Evolutionary conservation across 2,797 vertebrate genomes (phyloP).

Genomic region (Takifugu rubripes): DNA sequence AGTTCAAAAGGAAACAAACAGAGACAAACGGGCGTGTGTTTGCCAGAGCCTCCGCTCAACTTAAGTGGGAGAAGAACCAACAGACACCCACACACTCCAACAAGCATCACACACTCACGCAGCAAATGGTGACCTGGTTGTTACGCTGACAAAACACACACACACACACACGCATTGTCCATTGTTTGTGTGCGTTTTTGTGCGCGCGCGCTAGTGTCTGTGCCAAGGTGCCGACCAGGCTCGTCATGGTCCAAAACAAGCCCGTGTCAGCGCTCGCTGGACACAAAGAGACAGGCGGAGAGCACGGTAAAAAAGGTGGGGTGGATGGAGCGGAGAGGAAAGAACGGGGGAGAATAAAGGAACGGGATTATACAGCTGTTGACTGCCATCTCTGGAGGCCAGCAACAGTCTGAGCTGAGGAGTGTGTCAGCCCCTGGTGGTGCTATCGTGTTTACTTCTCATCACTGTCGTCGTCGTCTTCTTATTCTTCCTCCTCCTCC

Average conservation of each 20-base stretch:
- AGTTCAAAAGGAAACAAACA: constrained; percentile 59
- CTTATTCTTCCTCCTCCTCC: not conserved
- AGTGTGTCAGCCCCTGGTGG: constrained; percentile 59
- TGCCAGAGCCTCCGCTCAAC: constrained; percentile 51
- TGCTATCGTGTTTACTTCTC: constrained; percentile 51
- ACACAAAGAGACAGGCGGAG: constrained; percentile 22
- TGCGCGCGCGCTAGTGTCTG: constrained; percentile 32
- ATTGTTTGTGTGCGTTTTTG: constrained; percentile 7
- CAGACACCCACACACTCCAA: constrained; percentile 21
- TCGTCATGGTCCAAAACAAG: constrained; percentile 50
- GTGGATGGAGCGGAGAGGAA: constrained; percentile 14
- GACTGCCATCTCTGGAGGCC: constrained; percentile 59
- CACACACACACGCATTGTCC: constrained; percentile 12
- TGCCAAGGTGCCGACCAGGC: constrained; percentile 46
- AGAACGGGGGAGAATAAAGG: constrained; percentile 22
- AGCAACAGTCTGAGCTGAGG: constrained; percentile 51
- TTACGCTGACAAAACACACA: constrained; percentile 29
- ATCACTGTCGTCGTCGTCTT: constrained; percentile 27
- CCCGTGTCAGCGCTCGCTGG: constrained; percentile 24
- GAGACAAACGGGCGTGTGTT: constrained; percentile 62
- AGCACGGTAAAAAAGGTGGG: constrained; percentile 9
- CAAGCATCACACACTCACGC: constrained; percentile 17
- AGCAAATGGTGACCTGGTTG: constrained; percentile 53
- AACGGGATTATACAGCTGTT: constrained; percentile 63
- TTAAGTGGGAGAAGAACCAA: constrained; percentile 39